phyloP scores from a whole-genome alignment of 2,113 vertebrate genomes.

The Psammodynastes pulverulentus region DNA sequence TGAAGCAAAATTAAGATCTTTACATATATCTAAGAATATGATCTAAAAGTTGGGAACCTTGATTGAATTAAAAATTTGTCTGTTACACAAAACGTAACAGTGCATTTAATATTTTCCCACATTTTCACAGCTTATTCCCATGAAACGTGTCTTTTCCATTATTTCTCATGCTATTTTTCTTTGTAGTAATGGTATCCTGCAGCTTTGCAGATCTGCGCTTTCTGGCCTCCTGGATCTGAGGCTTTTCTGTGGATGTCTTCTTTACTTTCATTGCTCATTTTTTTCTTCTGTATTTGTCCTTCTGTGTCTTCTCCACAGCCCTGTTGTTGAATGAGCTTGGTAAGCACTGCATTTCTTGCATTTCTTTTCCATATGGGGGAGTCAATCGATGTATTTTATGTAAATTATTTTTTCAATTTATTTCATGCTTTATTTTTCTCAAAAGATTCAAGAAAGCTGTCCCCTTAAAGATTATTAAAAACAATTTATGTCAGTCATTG shows the following conservation, averaged over 20 bases:
- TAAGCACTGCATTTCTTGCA: constrained; percentile 74
- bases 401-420: constrained; percentile 40
- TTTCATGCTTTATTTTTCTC: constrained; percentile 26
- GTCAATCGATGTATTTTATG: constrained; percentile 45
- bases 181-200: constrained; percentile 42
- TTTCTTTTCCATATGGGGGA: constrained; percentile 63
- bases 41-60: constrained; percentile 21
- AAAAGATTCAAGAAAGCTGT: constrained; percentile 19
- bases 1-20: constrained; percentile 37
- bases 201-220: constrained; percentile 58
- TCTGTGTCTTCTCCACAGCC: constrained; percentile 80
- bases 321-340: constrained; percentile 86
- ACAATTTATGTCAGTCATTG: constrained; percentile 38
- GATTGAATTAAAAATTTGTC: constrained; percentile 45
- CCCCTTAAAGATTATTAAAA: constrained; percentile 4
- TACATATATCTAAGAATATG: constrained; percentile 28
- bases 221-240: constrained; percentile 56
- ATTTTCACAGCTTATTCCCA: constrained; percentile 14
- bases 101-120: constrained; percentile 37
- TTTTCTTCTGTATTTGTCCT: constrained; percentile 81
- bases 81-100: constrained; percentile 3
- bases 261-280: constrained; percentile 79
- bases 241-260: constrained; percentile 74
- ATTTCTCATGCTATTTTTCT: constrained; percentile 48
- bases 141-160: constrained; percentile 27